Conservation (phyloP, 2,797 vertebrate species). For the Pseudomugil tenellus region DNA sequence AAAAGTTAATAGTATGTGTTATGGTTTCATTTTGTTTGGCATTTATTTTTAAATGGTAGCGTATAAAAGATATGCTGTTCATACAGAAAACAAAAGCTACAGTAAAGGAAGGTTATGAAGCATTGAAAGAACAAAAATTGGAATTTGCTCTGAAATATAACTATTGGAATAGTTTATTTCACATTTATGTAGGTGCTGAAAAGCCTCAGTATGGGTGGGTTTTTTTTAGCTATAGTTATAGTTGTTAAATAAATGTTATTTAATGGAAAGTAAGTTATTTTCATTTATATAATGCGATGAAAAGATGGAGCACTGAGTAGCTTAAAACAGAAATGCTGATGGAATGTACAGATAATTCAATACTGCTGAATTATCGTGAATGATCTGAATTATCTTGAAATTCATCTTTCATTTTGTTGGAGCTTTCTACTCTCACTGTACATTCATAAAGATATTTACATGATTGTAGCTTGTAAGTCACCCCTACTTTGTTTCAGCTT, state of each 20-base stretch:
- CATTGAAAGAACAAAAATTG: background rate
- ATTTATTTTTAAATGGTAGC: background rate
- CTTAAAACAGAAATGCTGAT: background rate
- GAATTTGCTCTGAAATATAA: background rate
- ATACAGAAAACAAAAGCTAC: background rate
- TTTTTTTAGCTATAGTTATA: background rate
- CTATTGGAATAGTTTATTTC: background rate
- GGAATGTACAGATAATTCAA: background rate
- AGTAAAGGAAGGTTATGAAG: background rate
- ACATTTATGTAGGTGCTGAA: background rate
- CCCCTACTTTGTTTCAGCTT: background rate
- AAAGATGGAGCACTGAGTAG: background rate
- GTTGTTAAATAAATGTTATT: background rate
- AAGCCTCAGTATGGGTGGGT: background rate
- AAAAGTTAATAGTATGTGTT: constrained; percentile 4
- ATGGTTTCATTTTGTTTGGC: background rate
- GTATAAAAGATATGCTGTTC: constrained; percentile 2
- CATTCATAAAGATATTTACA: constrained; percentile 2
- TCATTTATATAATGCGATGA: background rate
- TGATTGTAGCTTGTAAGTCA: constrained; percentile 2
- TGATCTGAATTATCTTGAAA: too few species aligned
- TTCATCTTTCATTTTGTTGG: constrained; percentile 1
- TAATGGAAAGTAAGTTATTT: background rate
- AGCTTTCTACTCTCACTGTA: background rate
- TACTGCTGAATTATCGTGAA: too few species aligned